Evolutionary conservation across 1,140 invertebrate genomes (phyloP), one percentile per base, ranked within the genome.

Genomic region (Caenorhabditis tropicalis): DNA sequence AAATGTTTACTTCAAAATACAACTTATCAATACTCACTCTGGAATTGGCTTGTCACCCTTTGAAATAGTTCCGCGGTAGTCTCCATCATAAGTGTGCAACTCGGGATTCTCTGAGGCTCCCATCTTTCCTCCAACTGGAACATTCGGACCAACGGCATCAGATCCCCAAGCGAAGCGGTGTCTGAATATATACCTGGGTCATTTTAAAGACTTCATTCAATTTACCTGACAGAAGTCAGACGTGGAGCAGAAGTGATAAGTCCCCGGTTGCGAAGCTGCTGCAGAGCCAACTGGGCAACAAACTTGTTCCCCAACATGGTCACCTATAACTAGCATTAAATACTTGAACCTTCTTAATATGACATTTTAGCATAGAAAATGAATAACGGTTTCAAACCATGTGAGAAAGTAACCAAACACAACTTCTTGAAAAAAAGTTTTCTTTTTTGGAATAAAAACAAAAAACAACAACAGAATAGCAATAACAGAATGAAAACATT

Each of bases 21-120:
- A n/a, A n/a, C 5, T n/a, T 3, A 24, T 27, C 2, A 19, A 53
- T 15, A 51, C 86, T 58, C 4, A 87, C 86, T 87, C 86, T 19
- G 86, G 86, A 31, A 87, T 81, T 31, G 51, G 86, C 39, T 87
- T 87, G 46, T 87, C 86, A 5, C 86, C 86, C 82, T 87, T 87
- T 2, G 48, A 51, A 31, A 53, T 21, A n/a, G 85, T 87, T n/a
- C 86, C 86, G 21, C 36, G 21, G 82, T 87, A 87, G 48, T 53
- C 82, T 21, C 86, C 82, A 36, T 87, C 86, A 29, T 87, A 86
- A 21, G 86, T 87, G 82, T 87, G 86, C 31, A 87, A 58, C 56
- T 87, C 86, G 10, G 86, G 86, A 74, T 87, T 87, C 24, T 87
- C 85, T 21, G 49, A 43, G 27, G 85, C 82, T 24, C 86, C 86